A percentile compares a stretch with the other conserved stretches of the same genome.
Conservation (phyloP, 1,140 invertebrate genomes). For the Gryllus bimaculatus region DNA sequence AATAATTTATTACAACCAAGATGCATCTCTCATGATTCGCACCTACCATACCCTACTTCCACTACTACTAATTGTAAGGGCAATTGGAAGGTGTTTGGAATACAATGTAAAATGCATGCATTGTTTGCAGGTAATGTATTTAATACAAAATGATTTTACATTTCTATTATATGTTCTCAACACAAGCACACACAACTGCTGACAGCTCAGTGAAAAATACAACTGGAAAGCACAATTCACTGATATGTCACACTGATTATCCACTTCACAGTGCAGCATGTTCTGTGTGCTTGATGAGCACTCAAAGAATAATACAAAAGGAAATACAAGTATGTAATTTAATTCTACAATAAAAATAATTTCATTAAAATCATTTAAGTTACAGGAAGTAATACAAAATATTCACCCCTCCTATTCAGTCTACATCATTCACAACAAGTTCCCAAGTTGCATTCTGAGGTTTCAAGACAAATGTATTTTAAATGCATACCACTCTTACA, state of each 20-base stretch:
- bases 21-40: not conserved
- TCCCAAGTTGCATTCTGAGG: not conserved
- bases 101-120: not conserved
- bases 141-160: not conserved
- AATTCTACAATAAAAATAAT: not conserved
- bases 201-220: not conserved
- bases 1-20: not conserved
- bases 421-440: not conserved
- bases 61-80: no score
- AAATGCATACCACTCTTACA: no score
- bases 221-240: not conserved
- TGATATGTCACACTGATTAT: not conserved
- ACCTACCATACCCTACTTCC: no score
- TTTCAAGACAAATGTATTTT: not conserved
- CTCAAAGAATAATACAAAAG: not conserved
- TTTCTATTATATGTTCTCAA: not conserved
- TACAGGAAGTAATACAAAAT: not conserved
- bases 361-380: not conserved
- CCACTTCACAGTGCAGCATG: not conserved
- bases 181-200: not conserved
- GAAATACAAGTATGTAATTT: not conserved
- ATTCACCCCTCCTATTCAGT: not conserved
- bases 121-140: not conserved
- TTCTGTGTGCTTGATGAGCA: not conserved
- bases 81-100: not conserved